Percentiles rank a stretch among this genome's conserved stretches.
Evolutionary conservation across 2,113 vertebrate genomes (phyloP).

Genomic region (Zingel zingel): DNA sequence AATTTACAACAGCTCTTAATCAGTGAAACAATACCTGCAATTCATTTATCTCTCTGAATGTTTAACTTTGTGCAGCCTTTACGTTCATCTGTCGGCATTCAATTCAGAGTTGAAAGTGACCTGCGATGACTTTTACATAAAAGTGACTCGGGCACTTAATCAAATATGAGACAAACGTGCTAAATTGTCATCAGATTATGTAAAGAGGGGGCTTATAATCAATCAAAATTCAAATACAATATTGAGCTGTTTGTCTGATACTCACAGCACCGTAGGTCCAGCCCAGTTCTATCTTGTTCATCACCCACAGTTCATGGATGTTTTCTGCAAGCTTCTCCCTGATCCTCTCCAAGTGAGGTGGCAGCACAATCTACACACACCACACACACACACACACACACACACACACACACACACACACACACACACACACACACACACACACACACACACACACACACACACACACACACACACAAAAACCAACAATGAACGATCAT

Average conservation of each 20-base stretch:
- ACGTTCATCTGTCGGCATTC: not conserved
- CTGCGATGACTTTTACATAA: not conserved
- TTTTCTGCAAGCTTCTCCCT: conserved; percentile 96
- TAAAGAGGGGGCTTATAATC: not conserved
- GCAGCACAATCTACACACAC: conserved; percentile 89
- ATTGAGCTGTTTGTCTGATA: conserved; percentile 41
- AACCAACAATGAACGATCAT: too few relatives aligned
- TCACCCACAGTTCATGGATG: conserved; percentile 98
- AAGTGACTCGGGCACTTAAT: not conserved
- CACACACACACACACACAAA: too few relatives aligned
- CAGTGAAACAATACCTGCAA: not conserved
- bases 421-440: too few relatives aligned
- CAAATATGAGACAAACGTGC: not conserved
- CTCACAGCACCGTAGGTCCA: conserved; percentile 94
- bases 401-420: not conserved
- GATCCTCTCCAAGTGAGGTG: conserved; percentile 93
- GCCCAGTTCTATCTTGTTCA: conserved; percentile 98
- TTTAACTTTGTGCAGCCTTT: not conserved
- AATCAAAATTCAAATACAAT: not conserved
- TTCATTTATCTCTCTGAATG: not conserved
- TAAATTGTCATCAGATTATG: not conserved
- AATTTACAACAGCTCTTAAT: not conserved
- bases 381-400: not conserved
- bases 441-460: conserved; percentile 45
- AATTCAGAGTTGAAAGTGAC: not conserved